Base-by-base conservation (phyloP, 2,888 invertebrate species). In the Eristalis pertinax region DNA sequence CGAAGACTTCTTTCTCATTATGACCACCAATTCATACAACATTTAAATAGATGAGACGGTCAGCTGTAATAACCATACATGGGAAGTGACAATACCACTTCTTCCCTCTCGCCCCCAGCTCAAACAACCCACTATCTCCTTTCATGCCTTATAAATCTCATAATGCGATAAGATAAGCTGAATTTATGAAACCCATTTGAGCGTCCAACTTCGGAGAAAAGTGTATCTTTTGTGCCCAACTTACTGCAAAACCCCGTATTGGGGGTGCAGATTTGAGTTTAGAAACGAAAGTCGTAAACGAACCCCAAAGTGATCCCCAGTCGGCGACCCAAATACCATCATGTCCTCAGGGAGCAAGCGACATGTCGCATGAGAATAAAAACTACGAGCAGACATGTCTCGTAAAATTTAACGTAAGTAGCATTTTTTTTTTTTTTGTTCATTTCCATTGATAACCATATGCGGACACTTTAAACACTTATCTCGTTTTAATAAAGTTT, bases 401-500 rank as follows among this genome's bases (percentile, higher is more conserved):
- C 50, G 50, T 50, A 50, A 19, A 50, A 50, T 19, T 50, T 50
- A 22, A 50, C 50, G 50, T 2, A 50, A 50, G 19, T 19, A 19
- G 19, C 50, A 50, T 22, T 19, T 50, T 50, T 50, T 32, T 32
- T 32, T 4, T 29, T 2, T 29, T 4, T 4, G n/a, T 50, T 60
- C 26, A 60, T 60, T 29, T 29, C 60, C 60, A 60, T 26, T 26
- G 26, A 26, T 60, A 29, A 26, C 60, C 26, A 60, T 26, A 26
- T 26, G 24, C 13, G 26, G 60, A 60, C 26, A 60, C 26, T 60
- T 29, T 29, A 29, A 26, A 29, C 24, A 15, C 60, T n/a, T 60
- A 60, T 26, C 60, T 26, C 26, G 26, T 60, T 60, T 60, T 60
- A 26, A 60, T 60, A 60, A 60, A 24, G 60, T 60, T 60, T 24